Conservation (phyloP, 2,113 vertebrate genomes). For the Cyprinodon brontotheroides region DNA sequence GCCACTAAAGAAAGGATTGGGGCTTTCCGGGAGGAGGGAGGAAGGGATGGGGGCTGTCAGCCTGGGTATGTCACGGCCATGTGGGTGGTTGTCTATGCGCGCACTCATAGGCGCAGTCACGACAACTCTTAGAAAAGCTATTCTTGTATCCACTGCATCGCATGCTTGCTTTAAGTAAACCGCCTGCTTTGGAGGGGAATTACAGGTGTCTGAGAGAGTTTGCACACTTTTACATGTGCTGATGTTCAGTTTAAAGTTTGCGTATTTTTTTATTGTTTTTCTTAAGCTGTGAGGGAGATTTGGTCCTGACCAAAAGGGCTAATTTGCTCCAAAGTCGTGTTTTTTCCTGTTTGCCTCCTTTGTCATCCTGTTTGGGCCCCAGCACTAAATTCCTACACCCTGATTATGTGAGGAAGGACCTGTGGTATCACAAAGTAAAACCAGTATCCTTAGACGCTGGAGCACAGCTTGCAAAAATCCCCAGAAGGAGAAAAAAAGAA, state of each 20-base stretch:
- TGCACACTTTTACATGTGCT: constrained; percentile 8
- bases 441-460: constrained; percentile 39
- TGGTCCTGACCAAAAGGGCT: constrained; percentile 35
- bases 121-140: constrained; percentile 64
- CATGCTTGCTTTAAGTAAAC: constrained; percentile 57
- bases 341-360: not conserved
- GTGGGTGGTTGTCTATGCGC: constrained; percentile 72
- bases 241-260: constrained; percentile 3
- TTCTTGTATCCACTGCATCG: constrained; percentile 62
- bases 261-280: constrained; percentile 18
- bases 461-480: constrained; percentile 56
- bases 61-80: constrained; percentile 73
- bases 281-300: constrained; percentile 9
- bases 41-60: constrained; percentile 55
- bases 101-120: constrained; percentile 55
- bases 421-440: constrained; percentile 44
- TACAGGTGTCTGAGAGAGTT: constrained; percentile 61
- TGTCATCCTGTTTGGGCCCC: not conserved
- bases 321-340: constrained; percentile 19
- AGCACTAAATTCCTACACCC: constrained; percentile 6
- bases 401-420: constrained; percentile 23
- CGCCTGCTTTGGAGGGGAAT: constrained; percentile 67
- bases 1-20: constrained; percentile 68
- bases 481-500: constrained; percentile 43
- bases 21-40: constrained; percentile 73